Evolutionary conservation across 1,140 invertebrate genomes (phyloP), one percentile per base, ranked within the genome.

Genomic region (Geopemphigus sp.): DNA sequence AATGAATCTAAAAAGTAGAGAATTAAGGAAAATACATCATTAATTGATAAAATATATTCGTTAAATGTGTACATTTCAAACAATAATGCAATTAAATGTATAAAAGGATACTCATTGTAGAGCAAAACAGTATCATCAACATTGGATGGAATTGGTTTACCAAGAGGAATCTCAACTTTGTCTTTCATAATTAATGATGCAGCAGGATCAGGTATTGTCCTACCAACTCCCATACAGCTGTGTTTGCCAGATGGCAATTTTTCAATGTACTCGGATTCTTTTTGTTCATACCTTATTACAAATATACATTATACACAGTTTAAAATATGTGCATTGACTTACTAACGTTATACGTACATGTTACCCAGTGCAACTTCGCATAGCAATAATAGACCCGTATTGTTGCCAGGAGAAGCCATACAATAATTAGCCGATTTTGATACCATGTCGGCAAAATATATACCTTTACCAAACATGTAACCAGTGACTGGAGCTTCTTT

Each of bases 341-440:
- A 53, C 29, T 4, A 54, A 47, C n/a, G 0, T 68, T 39, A 74
- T 22, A 74, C 94, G 93, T 87, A 94, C 94, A 94, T 95, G 82
- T 96, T 91, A 19, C 96, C 97, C 5, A 99, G 88, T 19, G 97
- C 97, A 0, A 99, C 97, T 85, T 99, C 97, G 85, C 96, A 98
- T 0, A 99, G 88, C 82, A 99, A 82, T 85, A 99, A 84, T 17
- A 98, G 85, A 78, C 96, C 97, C 15, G 90, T 90, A 17, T 91
- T 88, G 84, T 92, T 92, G 59, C 84, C 83, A 2, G 86, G 86
- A 68, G 88, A 91, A 3, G 96, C 93, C 82, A 89, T 91, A 87
- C 98, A 99, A 86, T 99, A 99, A 86, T 99, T 98, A 0, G 97
- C 97, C 2, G 96, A 98, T 86, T 99, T 99, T 0, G 95, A 96